These are phyloP conservation scores for Noctua fimbriata DNA, from an alignment of 2,888 invertebrate species.

Conservation along the genomic window DNA sequence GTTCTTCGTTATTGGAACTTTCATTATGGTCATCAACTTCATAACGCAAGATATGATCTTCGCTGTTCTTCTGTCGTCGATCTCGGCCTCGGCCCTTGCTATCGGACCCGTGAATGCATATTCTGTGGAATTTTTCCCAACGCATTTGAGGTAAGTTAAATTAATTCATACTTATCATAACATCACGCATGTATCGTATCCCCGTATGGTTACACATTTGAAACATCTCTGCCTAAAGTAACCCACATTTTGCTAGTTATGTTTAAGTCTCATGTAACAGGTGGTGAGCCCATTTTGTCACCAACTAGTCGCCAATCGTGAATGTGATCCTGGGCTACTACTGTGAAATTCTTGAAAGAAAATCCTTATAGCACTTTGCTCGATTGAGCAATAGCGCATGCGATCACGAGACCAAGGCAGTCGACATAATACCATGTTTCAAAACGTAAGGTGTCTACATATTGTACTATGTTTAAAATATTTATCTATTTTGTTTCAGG, in stretches of 20 bases:
- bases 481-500: conserved; percentile 72
- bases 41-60: conserved; percentile 82
- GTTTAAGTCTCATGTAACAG: neutral
- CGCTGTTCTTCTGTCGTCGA: conserved; percentile 80
- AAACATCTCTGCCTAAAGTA: too few species aligned
- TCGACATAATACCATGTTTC: neutral
- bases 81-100: conserved; percentile 79
- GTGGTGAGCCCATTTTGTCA: neutral
- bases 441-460: neutral
- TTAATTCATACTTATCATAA: neutral
- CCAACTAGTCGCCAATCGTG: neutral
- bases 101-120: conserved; percentile 87
- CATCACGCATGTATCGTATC: neutral
- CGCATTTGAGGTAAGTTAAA: conserved; percentile 81
- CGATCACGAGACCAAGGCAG: neutral
- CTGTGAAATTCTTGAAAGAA: neutral
- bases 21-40: conserved; percentile 82
- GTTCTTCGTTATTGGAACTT: conserved; percentile 77
- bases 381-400: neutral
- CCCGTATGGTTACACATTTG: too few species aligned
- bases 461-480: neutral
- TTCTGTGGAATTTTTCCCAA: conserved; percentile 86
- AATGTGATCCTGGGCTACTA: neutral
- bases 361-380: neutral
- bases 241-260: neutral